Evolutionary conservation across 2,888 invertebrate species (phyloP).

Genomic region (Cremastinae sp.): DNA sequence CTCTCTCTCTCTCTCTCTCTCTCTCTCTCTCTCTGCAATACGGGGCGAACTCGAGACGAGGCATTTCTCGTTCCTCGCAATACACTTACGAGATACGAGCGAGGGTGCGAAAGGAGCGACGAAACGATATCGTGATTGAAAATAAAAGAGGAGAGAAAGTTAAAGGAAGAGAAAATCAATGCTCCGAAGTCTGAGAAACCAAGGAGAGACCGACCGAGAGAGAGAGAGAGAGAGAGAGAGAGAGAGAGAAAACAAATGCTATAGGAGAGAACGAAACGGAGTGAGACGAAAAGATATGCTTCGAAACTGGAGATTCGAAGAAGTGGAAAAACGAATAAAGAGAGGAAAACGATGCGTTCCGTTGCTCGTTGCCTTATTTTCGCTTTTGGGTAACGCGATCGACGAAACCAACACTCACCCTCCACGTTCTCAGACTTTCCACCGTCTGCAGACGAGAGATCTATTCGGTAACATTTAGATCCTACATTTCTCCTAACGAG

Average conservation of each 20-base stretch:
- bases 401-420: not conserved
- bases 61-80: conserved; percentile 14
- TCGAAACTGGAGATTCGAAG: conserved; percentile 36
- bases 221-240: not conserved
- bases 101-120: conserved; percentile 22
- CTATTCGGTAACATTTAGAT: conserved; percentile 8
- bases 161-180: conserved; percentile 18
- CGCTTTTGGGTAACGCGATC: conserved; percentile 36
- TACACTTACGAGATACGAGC: conserved; percentile 23
- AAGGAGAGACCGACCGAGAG: conserved; percentile 3
- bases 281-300: not conserved
- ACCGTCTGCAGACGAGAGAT: not conserved
- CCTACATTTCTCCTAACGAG: conserved; percentile 20
- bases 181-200: conserved; percentile 23
- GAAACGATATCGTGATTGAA: conserved; percentile 23
- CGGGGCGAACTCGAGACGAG: conserved; percentile 11
- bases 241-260: no score
- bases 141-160: not conserved
- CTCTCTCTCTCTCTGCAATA: not conserved
- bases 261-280: not conserved
- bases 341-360: conserved; percentile 15
- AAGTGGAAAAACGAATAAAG: conserved; percentile 15
- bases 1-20: conserved; percentile 1
- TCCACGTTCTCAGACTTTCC: not conserved
- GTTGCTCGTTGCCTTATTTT: conserved; percentile 1